Conservation (phyloP, 92 coral and sea anemone genomes). For the Epizoanthus ramosus region DNA sequence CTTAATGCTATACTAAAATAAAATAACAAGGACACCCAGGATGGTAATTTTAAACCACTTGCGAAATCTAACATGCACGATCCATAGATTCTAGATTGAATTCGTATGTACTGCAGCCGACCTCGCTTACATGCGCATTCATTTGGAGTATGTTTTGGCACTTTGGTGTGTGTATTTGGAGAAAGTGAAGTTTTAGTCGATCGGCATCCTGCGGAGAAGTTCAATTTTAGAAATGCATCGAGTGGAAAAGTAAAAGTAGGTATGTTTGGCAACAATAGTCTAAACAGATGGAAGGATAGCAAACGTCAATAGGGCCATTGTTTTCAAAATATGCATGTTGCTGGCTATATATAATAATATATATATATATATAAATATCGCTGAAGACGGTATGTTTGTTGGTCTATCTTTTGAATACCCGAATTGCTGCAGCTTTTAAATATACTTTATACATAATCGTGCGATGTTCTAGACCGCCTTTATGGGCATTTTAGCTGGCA, state of each 20-base stretch:
- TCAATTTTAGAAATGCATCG: constrained; percentile 30
- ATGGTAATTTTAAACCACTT: constrained; percentile 68
- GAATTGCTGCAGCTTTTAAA: neutral
- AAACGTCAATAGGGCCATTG: constrained; percentile 22
- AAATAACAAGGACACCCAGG: constrained; percentile 60
- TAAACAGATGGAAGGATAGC: constrained; percentile 27
- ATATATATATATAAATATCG: neutral
- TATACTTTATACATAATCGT: neutral
- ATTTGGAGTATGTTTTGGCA: neutral
- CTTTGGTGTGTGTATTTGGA: neutral
- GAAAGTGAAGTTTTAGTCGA: neutral
- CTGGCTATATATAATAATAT: constrained; percentile 18
- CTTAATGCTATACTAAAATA: neutral
- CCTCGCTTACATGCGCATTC: constrained; percentile 35
- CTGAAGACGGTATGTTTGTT: neutral
- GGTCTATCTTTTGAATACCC: neutral
- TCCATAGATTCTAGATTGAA: constrained; percentile 6
- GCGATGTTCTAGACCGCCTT: neutral
- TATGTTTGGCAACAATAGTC: constrained; percentile 30
- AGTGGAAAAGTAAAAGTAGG: constrained; percentile 29
- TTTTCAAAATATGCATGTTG: constrained; percentile 29
- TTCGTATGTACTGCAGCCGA: neutral
- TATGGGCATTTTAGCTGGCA: neutral
- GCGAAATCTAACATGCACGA: constrained; percentile 21
- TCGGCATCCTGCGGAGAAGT: neutral